phyloP scores from a whole-genome alignment of 2,888 invertebrate species.

The Drosophila antonietae region DNA sequence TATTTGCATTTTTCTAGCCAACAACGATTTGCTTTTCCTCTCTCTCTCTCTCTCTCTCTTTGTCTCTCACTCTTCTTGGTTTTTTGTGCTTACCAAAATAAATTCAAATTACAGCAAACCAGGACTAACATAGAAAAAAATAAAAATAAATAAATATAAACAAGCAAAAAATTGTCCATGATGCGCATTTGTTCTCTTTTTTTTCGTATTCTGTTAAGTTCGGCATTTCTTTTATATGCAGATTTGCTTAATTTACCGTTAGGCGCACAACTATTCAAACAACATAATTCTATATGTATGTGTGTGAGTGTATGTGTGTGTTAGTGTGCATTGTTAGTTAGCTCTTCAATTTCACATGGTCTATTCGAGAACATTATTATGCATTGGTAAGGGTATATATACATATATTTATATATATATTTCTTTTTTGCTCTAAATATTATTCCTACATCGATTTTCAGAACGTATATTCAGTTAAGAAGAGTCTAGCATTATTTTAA shows the following conservation, averaged over 20 bases:
- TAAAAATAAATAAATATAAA: constrained; percentile 7
- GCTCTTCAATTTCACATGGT: background rate
- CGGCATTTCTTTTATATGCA: constrained; percentile 16
- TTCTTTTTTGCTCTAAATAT: background rate
- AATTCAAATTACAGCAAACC: constrained; percentile 55
- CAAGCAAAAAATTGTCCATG: constrained; percentile 20
- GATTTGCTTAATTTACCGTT: constrained; percentile 43
- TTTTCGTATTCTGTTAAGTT: constrained; percentile 9
- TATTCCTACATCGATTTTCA: background rate
- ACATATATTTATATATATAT: too few relatives aligned
- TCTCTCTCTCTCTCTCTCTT: background rate
- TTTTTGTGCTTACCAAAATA: constrained; percentile 55
- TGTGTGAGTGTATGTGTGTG: background rate
- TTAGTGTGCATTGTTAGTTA: background rate
- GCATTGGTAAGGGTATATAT: background rate
- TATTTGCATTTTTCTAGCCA: constrained; percentile 62
- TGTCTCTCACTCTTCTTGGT: too few relatives aligned
- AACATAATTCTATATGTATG: constrained; percentile 4
- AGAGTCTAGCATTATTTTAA: background rate
- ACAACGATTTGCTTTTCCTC: background rate
- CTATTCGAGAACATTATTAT: background rate
- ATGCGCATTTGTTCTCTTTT: constrained; percentile 26
- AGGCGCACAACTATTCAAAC: constrained; percentile 32
- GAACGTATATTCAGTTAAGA: background rate
- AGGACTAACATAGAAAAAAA: background rate